Evolutionary conservation across 2,888 invertebrate species (phyloP), one percentile per base, ranked within the genome.

Genomic region (Leucoptera coffeella): DNA sequence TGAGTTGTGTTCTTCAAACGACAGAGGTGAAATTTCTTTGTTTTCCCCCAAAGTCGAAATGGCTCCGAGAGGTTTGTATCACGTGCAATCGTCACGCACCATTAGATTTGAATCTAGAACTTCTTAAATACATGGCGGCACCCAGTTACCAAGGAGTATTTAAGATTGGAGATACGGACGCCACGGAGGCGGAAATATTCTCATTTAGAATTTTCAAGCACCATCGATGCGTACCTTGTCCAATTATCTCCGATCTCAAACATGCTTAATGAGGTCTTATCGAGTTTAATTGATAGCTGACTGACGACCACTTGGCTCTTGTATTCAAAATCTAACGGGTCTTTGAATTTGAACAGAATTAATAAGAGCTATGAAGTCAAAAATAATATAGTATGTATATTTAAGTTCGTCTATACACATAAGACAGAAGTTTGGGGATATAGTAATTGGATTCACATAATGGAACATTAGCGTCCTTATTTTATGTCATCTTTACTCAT

Each of bases 41-140:
- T 27, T 28, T 2, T 8, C 10, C 25, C 25, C 12, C 31, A 33
- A 38, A 28, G 38, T 43, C 41, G 39, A 38, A 44, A 41, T 41
- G 47, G 41, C 41, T 41, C 42, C 37, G 39, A 42, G 35, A 42
- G 44, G 39, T 39, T 42, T 43, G 43, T 45, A 48, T 50, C 43
- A 47, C 49, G 43, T 39, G 43, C 45, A 41, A 48, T 47, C 52
- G 60, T 61, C 62, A 60, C 56, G 59, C 53, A 37, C 51, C 56
- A 55, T 58, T 57, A 55, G 56, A 59, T 61, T 55, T 50, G 50
- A 57, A 62, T 62, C 52, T 57, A 51, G 53, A 56, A 59, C 55
- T 54, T 52, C 50, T 55, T 56, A 50, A 56, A 56, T 12, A n/a
- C 43, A 56, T 50, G 48, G 46, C 41, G 45, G 50, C 50, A 53